phyloP scores from a whole-genome alignment of 2,797 vertebrate genomes.

The Setipinna tenuifilis region DNA sequence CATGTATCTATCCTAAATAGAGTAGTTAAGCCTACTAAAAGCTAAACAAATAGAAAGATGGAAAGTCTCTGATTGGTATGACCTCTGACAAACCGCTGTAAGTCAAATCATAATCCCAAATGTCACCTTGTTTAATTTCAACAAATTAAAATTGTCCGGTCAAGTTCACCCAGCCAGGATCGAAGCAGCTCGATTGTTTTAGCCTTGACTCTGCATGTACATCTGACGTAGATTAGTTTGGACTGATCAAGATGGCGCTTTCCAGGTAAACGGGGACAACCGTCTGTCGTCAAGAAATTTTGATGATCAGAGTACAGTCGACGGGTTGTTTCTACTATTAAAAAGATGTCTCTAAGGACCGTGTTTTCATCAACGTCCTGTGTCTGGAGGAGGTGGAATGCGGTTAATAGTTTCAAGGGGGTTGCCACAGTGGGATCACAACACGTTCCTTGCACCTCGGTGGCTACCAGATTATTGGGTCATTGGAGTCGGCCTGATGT shows the following conservation, averaged over 20 bases:
- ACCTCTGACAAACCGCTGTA: too few relatives aligned
- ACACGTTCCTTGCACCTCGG: conserved; percentile 16
- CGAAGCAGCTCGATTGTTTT: background rate
- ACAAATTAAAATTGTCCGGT: too few relatives aligned
- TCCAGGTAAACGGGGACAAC: conserved; percentile 5
- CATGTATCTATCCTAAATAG: too few relatives aligned
- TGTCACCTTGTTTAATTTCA: too few relatives aligned
- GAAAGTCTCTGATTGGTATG: too few relatives aligned
- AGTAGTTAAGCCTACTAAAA: too few relatives aligned
- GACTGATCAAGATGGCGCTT: background rate
- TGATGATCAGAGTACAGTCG: background rate
- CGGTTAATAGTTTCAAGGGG: background rate
- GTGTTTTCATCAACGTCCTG: background rate
- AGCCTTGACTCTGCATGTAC: background rate
- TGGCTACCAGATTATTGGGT: background rate
- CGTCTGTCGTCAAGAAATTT: background rate
- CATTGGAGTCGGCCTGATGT: background rate
- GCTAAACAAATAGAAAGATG: too few relatives aligned
- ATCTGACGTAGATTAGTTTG: background rate
- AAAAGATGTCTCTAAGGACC: conserved; percentile 8
- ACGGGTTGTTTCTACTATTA: background rate
- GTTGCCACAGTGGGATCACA: background rate
- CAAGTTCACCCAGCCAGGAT: too few relatives aligned
- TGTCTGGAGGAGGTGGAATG: background rate
- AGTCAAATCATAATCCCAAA: too few relatives aligned